Percentiles rank a stretch among this genome's conserved stretches.
phyloP scores from a whole-genome alignment of 2,888 invertebrate genomes.

The Digitonthophagus gazella region DNA sequence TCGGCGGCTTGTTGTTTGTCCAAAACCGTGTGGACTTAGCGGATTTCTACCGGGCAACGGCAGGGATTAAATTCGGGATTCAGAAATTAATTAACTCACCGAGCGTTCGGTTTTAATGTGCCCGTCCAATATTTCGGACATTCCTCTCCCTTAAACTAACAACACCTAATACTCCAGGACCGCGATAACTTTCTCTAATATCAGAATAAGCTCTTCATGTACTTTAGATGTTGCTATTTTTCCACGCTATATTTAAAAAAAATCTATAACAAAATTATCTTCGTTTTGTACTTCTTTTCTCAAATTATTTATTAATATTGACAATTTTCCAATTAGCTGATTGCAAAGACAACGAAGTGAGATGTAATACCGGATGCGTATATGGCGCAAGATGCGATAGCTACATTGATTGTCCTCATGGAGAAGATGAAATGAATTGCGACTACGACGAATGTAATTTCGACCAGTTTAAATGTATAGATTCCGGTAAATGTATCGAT shows the following conservation, averaged over 20 bases:
- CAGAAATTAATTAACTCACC: neutral
- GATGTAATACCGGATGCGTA: slow-evolving; percentile 27
- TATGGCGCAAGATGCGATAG: slow-evolving; percentile 47
- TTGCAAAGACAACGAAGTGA: slow-evolving; percentile 8
- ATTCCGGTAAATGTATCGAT: slow-evolving; percentile 56
- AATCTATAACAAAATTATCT: no score
- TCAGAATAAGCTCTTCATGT: neutral
- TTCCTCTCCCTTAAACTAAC: neutral
- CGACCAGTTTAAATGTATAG: slow-evolving; percentile 55
- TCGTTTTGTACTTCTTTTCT: no score
- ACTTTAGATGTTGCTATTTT: neutral
- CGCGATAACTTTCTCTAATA: neutral
- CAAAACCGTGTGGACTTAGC: neutral
- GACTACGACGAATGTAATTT: slow-evolving; percentile 42
- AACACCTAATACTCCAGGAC: neutral
- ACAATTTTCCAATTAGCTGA: no score
- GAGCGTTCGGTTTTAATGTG: neutral
- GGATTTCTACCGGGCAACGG: neutral
- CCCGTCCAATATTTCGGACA: neutral
- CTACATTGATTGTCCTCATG: slow-evolving; percentile 45
- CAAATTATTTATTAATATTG: no score
- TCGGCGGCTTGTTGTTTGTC: neutral
- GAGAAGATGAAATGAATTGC: neutral
- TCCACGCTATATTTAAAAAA: no score
- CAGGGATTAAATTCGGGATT: neutral